Percentiles rank a stretch among this genome's conserved stretches.
These are phyloP conservation scores for Tenthredo livida DNA, from an alignment of 2,888 invertebrate genomes.

Conservation along the genomic window DNA sequence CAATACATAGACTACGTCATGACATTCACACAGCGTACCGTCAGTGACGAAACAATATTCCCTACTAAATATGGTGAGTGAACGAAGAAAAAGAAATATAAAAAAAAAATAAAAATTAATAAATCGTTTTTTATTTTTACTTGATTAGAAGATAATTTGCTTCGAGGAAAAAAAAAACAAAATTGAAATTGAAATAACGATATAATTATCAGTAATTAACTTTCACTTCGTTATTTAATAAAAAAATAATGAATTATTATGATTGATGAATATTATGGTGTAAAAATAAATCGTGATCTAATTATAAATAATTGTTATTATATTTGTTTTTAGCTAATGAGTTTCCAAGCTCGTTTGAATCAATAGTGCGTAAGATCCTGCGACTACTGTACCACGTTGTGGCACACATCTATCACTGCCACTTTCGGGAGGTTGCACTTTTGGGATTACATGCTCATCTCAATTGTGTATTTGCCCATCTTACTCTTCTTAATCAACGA, in stretches of 20 bases:
- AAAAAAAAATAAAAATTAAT: not conserved
- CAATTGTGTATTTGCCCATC: constrained; percentile 98
- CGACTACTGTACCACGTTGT: constrained; percentile 98
- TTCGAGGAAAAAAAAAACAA: not conserved
- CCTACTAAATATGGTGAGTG: constrained; percentile 98
- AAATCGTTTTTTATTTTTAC: not conserved
- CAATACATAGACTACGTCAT: constrained; percentile 99
- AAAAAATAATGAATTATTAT: not conserved
- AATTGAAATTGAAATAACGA: not conserved
- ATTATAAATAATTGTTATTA: not conserved
- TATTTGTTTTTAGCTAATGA: constrained; percentile 88
- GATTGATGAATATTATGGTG: not conserved
- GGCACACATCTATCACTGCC: constrained; percentile 98
- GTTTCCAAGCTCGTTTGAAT: constrained; percentile 96
- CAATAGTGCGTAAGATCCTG: constrained; percentile 96
- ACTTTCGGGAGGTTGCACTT: constrained; percentile 96
- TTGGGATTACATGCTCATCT: constrained; percentile 97
- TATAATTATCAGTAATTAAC: no score
- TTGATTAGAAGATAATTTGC: not conserved
- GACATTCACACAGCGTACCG: constrained; percentile 98
- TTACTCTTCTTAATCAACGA: constrained; percentile 91
- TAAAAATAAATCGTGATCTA: constrained; percentile 17
- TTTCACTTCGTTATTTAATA: not conserved
- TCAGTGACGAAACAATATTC: constrained; percentile 97
- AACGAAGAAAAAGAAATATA: not conserved